Conservation (phyloP, 2,797 vertebrate genomes). For the Pseudomugil gertrudae region DNA sequence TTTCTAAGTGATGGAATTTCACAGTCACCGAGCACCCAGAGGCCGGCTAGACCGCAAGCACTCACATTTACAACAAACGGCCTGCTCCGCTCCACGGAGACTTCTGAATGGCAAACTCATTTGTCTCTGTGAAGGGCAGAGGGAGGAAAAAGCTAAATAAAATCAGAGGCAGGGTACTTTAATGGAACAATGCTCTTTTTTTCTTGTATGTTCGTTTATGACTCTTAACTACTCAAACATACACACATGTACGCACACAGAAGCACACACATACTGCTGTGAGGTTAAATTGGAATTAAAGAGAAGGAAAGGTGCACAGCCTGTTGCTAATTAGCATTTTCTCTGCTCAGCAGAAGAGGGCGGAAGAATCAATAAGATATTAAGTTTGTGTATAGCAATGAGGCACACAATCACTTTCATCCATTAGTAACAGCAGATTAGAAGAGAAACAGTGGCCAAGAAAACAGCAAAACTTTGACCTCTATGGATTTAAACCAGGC, state of each 20-base stretch:
- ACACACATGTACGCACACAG: conserved; percentile 15
- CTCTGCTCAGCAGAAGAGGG: conserved; percentile 87
- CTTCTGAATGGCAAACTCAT: conserved; percentile 85
- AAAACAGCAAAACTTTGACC: conserved; percentile 55
- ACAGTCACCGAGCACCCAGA: conserved; percentile 73
- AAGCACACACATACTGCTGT: conserved; percentile 66
- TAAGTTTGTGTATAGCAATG: conserved; percentile 90
- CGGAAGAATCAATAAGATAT: conserved; percentile 89
- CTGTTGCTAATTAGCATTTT: conserved; percentile 91
- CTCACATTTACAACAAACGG: conserved; percentile 83
- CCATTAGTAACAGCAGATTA: conserved; percentile 74
- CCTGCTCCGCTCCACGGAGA: conserved; percentile 73
- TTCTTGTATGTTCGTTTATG: conserved; percentile 85
- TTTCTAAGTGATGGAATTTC: conserved; percentile 83
- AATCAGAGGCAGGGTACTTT: conserved; percentile 72
- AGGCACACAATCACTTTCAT: conserved; percentile 81
- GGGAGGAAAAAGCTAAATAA: conserved; percentile 73
- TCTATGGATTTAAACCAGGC: conserved; percentile 30
- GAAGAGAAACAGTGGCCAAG: conserved; percentile 65
- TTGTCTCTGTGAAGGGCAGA: conserved; percentile 85
- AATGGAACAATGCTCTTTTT: conserved; percentile 70
- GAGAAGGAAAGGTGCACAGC: conserved; percentile 77
- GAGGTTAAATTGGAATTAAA: conserved; percentile 89
- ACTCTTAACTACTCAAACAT: conserved; percentile 69
- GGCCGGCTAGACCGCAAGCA: conserved; percentile 70